Percentiles rank a stretch among this genome's conserved stretches.
phyloP scores from a whole-genome alignment of 2,888 invertebrate species.

The Venustoraphidia nigricollis region DNA sequence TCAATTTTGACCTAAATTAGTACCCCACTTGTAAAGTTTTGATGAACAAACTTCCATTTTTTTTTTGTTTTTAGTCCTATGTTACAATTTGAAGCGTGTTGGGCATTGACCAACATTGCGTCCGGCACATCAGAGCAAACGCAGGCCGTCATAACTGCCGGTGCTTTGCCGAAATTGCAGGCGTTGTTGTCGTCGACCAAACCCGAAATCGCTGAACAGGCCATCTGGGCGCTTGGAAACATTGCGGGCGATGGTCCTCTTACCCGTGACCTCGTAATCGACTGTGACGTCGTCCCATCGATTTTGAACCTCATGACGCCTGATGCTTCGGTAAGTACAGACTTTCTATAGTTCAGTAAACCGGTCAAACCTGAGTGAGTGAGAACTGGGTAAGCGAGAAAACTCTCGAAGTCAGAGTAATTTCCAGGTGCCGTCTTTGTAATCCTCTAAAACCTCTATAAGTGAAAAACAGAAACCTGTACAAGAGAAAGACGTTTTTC shows the following conservation, averaged over 20 bases:
- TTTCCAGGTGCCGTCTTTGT: no score
- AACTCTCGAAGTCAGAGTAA: no score
- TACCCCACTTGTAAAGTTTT: no score
- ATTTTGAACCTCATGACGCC: slow-evolving; percentile 50
- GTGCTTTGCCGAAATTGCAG: slow-evolving; percentile 75
- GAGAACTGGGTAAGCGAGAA: no score
- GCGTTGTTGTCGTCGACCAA: slow-evolving; percentile 49
- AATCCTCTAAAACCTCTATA: no score
- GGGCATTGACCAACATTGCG: slow-evolving; percentile 96
- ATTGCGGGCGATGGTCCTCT: slow-evolving; percentile 81
- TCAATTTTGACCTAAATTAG: no score
- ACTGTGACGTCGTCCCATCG: slow-evolving; percentile 51
- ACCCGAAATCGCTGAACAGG: slow-evolving; percentile 69
- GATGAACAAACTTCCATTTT: not conserved
- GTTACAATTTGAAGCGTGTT: slow-evolving; percentile 89
- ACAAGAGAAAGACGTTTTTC: no score
- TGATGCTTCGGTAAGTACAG: slow-evolving; percentile 32
- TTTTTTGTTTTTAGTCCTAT: slow-evolving; percentile 36
- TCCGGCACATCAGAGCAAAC: slow-evolving; percentile 90
- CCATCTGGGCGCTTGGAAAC: slow-evolving; percentile 97
- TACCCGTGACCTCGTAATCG: slow-evolving; percentile 69
- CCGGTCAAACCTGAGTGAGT: no score
- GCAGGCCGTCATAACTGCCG: slow-evolving; percentile 64
- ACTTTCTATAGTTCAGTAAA: not conserved
- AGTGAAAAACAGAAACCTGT: no score